Percentiles rank a stretch among this genome's conserved stretches.
Conservation (phyloP, 2,888 invertebrate genomes). For the Melipona beecheii region DNA sequence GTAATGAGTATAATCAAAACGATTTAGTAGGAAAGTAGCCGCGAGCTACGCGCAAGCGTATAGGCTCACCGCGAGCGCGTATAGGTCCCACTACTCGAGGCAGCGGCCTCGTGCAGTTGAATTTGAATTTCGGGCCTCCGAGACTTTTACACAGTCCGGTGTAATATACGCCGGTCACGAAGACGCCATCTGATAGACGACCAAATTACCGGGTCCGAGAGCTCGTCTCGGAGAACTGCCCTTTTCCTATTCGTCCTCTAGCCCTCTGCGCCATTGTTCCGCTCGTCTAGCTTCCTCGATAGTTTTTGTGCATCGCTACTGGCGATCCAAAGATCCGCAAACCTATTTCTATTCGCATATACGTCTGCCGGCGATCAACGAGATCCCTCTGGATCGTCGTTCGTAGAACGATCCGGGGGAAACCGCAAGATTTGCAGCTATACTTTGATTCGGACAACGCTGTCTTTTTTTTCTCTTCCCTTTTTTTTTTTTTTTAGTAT, state of each 20-base stretch:
- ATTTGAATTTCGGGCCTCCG: conserved; percentile 79
- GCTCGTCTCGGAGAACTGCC: conserved; percentile 60
- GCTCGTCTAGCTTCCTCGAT: conserved; percentile 51
- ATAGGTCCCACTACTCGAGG: conserved; percentile 30
- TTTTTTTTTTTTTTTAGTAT: neutral
- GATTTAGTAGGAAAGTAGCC: conserved; percentile 80
- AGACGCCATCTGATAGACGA: conserved; percentile 82
- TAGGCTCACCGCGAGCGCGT: conserved; percentile 10
- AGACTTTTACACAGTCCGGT: conserved; percentile 58
- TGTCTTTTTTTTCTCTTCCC: no score
- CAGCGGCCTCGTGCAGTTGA: conserved; percentile 74
- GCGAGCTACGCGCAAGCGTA: conserved; percentile 70
- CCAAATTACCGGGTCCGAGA: conserved; percentile 76
- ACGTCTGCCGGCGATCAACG: conserved; percentile 33
- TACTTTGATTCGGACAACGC: neutral
- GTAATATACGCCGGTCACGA: conserved; percentile 82
- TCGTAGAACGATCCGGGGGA: neutral
- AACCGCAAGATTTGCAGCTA: conserved; percentile 16
- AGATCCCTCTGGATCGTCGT: conserved; percentile 2
- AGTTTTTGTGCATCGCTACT: conserved; percentile 43
- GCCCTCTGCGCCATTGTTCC: conserved; percentile 66
- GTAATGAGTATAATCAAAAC: conserved; percentile 83
- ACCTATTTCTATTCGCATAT: conserved; percentile 58
- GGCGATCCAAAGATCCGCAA: conserved; percentile 38
- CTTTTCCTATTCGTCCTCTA: conserved; percentile 70